Evolutionary conservation across 2,113 vertebrate genomes (phyloP).

Genomic region (Bujurquina vittata): DNA sequence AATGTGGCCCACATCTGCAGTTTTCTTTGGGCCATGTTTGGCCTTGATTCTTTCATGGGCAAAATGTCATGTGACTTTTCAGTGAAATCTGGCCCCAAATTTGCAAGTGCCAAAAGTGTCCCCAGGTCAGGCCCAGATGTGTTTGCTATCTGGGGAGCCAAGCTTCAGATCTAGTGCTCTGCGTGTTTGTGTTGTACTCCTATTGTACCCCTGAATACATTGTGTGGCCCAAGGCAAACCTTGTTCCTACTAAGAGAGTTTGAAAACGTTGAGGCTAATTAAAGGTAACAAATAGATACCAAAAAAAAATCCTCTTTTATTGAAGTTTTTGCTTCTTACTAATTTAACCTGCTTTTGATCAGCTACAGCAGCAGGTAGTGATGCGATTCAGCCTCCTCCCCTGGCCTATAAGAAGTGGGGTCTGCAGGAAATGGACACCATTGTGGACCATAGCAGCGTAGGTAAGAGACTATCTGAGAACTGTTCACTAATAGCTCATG

Average conservation of each 20-base stretch:
- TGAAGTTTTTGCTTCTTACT: neutral
- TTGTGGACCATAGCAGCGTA: conserved; percentile 94
- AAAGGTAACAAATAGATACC: neutral
- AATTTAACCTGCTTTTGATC: conserved; percentile 18
- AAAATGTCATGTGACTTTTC: fast-evolving
- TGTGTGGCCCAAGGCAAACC: neutral
- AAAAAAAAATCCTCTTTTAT: neutral
- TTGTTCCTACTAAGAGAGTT: neutral
- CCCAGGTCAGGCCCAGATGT: neutral
- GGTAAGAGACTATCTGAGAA: conserved; percentile 81
- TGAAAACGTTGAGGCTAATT: neutral
- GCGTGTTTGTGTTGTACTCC: neutral
- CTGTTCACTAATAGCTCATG: neutral
- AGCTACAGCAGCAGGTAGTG: conserved; percentile 96
- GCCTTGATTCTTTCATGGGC: fast-evolving
- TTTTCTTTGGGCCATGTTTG: neutral
- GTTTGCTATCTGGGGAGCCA: neutral
- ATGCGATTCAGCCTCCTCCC: conserved; percentile 93
- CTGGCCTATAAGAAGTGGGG: conserved; percentile 99
- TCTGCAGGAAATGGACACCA: conserved; percentile 92
- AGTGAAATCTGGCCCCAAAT: neutral
- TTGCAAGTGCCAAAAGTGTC: neutral
- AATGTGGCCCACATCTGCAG: neutral
- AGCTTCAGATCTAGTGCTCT: neutral
- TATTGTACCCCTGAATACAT: neutral